Percentiles rank a stretch among this genome's conserved stretches.
Conservation (phyloP, 2,797 vertebrate species). For the Xiphorhynchus erythropygius region DNA sequence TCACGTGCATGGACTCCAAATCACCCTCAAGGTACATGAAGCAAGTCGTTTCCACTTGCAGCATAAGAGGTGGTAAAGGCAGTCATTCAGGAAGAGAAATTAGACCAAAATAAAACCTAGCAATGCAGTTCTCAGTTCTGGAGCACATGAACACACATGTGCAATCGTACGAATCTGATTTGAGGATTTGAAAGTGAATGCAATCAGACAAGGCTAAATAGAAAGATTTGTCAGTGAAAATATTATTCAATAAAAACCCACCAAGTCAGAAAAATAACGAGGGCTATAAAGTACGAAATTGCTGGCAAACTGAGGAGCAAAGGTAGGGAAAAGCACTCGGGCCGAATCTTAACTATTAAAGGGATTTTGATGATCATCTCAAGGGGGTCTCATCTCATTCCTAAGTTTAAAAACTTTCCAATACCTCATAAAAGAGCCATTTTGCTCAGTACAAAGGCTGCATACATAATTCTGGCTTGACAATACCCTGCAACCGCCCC, state of each 20-base stretch:
- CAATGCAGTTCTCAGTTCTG: not conserved
- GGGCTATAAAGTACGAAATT: not conserved
- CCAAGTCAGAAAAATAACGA: not conserved
- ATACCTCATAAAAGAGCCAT: not conserved
- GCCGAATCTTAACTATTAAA: not conserved
- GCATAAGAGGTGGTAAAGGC: not conserved
- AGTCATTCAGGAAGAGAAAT: not conserved
- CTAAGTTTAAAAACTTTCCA: constrained; percentile 30
- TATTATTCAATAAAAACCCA: not conserved
- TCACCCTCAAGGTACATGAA: not conserved
- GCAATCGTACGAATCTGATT: not conserved
- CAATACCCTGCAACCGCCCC: not conserved
- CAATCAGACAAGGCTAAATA: not conserved
- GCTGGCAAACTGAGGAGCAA: not conserved
- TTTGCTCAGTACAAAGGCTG: not conserved
- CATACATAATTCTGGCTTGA: not conserved
- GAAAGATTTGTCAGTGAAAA: not conserved
- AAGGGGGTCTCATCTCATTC: not conserved
- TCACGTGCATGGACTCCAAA: not conserved
- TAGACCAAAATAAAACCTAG: not conserved
- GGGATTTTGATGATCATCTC: constrained; percentile 3
- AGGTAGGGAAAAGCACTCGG: not conserved
- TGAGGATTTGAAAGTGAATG: not conserved
- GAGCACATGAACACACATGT: not conserved
- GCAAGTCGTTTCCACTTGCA: not conserved